A percentile compares a stretch with the other conserved stretches of the same genome.
Evolutionary conservation across 2,888 invertebrate genomes (phyloP).

Genomic region (Lacanobia oleracea): DNA sequence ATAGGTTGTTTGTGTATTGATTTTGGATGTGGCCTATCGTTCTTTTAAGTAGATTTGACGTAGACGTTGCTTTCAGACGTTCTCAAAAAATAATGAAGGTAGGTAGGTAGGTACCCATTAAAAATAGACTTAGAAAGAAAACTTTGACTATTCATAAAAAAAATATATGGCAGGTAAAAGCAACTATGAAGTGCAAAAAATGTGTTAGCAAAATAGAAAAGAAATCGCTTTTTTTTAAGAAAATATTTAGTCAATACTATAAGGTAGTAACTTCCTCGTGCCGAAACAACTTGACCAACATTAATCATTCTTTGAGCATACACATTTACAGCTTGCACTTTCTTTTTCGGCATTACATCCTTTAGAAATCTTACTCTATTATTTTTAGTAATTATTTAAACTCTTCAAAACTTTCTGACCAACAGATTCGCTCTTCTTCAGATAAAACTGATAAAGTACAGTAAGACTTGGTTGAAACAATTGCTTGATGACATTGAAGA

Average conservation of each 20-base stretch:
- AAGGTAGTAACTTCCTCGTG: not conserved
- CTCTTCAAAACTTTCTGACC: not conserved
- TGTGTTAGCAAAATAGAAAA: not conserved
- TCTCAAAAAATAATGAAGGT: no score
- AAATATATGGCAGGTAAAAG: not conserved
- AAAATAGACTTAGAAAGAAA: not conserved
- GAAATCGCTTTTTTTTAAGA: not conserved
- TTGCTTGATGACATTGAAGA: not conserved
- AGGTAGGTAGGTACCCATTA: no score
- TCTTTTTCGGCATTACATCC: constrained; percentile 34
- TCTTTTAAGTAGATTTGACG: not conserved
- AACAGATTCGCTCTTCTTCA: not conserved
- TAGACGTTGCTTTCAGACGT: not conserved
- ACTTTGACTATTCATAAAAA: not conserved
- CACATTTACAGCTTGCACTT: constrained; percentile 15
- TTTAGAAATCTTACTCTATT: constrained; percentile 31
- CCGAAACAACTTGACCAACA: constrained; percentile 21
- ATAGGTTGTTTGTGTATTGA: not conserved
- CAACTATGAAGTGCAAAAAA: not conserved
- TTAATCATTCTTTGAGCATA: constrained; percentile 33
- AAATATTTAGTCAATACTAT: not conserved
- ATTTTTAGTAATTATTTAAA: not conserved
- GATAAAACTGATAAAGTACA: not conserved
- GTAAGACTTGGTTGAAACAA: no score
- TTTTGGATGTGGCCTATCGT: not conserved